phyloP scores from a whole-genome alignment of 2,113 vertebrate species.

The Phrynosoma platyrhinos region DNA sequence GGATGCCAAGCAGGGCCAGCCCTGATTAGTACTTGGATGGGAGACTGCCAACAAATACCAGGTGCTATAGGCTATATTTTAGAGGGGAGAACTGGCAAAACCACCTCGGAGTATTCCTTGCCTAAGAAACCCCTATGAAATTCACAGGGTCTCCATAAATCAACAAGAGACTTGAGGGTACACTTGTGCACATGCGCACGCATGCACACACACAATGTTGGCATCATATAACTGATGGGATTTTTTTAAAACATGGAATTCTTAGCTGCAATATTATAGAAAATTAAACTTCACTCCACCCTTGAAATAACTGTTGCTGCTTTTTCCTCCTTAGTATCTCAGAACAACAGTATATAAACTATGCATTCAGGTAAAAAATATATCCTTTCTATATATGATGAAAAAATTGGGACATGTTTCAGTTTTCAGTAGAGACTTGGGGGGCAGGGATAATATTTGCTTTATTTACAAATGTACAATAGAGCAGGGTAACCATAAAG shows the following conservation, averaged over 20 bases:
- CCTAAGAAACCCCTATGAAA: too few relatives aligned
- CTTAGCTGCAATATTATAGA: background rate
- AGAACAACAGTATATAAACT: constrained; percentile 95
- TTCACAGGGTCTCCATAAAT: too few relatives aligned
- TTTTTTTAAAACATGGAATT: background rate
- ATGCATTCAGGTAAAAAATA: constrained; percentile 91
- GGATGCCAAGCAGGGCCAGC: too few relatives aligned
- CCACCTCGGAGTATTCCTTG: too few relatives aligned
- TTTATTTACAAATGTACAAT: background rate
- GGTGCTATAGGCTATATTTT: too few relatives aligned
- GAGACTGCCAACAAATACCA: too few relatives aligned
- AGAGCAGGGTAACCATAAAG: too few relatives aligned
- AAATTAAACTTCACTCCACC: background rate
- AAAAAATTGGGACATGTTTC: background rate
- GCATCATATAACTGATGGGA: background rate
- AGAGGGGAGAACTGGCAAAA: too few relatives aligned
- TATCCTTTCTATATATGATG: constrained; percentile 20
- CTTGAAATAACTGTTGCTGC: constrained; percentile 32
- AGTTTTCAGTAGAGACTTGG: too few relatives aligned
- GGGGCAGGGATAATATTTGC: background rate
- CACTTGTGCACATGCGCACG: too few relatives aligned
- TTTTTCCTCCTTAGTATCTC: constrained; percentile 82
- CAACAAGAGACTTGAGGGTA: too few relatives aligned
- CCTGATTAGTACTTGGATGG: too few relatives aligned
- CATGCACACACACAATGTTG: background rate